phyloP scores from a whole-genome alignment of 37 sponge, comb jelly and placozoan species.

The Ephydatia muelleri region DNA sequence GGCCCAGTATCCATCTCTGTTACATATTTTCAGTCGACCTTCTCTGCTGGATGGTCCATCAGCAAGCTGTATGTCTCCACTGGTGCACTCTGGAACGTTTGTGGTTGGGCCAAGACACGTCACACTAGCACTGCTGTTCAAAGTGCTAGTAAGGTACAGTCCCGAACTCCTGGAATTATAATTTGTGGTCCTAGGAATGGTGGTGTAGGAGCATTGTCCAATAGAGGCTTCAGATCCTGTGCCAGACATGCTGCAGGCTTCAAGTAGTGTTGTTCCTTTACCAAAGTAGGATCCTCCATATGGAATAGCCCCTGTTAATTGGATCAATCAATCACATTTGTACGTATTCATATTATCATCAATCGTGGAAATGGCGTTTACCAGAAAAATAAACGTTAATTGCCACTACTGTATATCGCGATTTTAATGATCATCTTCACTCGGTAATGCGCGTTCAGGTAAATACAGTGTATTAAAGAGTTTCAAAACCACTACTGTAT shows the following conservation, averaged over 20 bases:
- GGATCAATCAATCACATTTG: too few species aligned
- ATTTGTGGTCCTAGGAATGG: neutral
- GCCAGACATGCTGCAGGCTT: neutral
- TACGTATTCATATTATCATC: too few species aligned
- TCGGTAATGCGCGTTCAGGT: too few species aligned
- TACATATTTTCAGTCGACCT: neutral
- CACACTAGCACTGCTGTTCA: neutral
- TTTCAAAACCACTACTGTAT: too few species aligned
- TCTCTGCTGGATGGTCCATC: neutral
- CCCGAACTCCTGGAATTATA: neutral
- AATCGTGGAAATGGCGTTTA: too few species aligned
- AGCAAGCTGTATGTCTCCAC: neutral
- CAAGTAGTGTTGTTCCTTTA: neutral
- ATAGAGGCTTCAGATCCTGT: neutral
- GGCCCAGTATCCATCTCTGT: neutral
- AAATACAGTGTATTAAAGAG: too few species aligned
- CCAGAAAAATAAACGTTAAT: too few species aligned
- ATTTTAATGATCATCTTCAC: too few species aligned
- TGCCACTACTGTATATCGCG: too few species aligned
- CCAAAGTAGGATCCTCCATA: neutral
- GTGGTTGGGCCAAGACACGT: neutral
- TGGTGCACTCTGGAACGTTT: neutral
- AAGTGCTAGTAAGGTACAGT: neutral
- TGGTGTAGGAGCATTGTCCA: neutral
- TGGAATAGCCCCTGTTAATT: neutral